These are phyloP conservation scores for Diplazon laetatorius DNA, from an alignment of 2,888 invertebrate species.

Conservation along the genomic window DNA sequence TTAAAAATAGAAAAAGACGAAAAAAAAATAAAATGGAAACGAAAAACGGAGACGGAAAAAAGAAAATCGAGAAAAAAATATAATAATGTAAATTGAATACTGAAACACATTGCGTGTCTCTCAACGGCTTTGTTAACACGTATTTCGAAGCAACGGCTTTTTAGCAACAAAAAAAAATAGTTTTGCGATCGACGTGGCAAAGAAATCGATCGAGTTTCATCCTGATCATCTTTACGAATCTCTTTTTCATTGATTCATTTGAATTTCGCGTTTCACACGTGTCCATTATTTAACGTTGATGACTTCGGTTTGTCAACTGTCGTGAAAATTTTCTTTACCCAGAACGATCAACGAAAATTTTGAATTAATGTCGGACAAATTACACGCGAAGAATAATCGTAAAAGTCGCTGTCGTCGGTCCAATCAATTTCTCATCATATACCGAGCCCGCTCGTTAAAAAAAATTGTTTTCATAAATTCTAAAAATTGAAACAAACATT, in stretches of 20 bases:
- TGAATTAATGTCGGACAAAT: background rate
- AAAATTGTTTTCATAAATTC: conserved; percentile 5
- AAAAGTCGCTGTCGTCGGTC: background rate
- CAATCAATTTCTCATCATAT: background rate
- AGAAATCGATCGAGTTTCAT: conserved; percentile 15
- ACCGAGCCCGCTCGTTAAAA: background rate
- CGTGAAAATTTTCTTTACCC: conserved; percentile 1
- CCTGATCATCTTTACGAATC: conserved; percentile 23
- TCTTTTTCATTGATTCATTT: conserved; percentile 21
- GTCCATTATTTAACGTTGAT: conserved; percentile 29
- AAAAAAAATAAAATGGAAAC: conserved; percentile 20
- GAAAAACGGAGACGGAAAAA: too few relatives aligned
- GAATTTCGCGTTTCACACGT: conserved; percentile 40
- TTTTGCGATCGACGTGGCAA: conserved; percentile 26
- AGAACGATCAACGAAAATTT: background rate
- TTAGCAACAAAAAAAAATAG: conserved; percentile 43
- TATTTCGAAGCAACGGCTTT: conserved; percentile 25
- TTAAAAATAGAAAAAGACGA: conserved; percentile 10
- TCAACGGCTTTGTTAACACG: conserved; percentile 38
- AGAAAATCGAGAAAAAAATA: conserved; percentile 29
- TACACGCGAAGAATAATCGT: conserved; percentile 17
- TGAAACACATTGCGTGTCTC: conserved; percentile 37
- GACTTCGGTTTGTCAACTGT: conserved; percentile 29
- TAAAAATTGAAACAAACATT: conserved; percentile 4
- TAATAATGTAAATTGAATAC: conserved; percentile 10